phyloP scores from a whole-genome alignment of 2,888 invertebrate species.

The Platycnemis pennipes region DNA sequence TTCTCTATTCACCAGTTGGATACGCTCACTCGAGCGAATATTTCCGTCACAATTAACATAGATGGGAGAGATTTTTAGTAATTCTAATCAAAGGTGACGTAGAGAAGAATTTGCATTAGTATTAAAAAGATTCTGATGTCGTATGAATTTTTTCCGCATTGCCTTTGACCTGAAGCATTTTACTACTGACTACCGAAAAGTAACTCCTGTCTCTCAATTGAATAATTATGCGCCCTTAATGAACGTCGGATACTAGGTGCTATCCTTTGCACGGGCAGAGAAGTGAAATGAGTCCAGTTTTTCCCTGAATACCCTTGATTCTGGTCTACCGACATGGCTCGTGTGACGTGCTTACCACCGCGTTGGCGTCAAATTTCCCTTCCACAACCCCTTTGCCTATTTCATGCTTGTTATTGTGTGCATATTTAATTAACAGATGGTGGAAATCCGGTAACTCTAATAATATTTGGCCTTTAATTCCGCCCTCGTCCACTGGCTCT shows the following conservation, averaged over 20 bases:
- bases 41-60: no score
- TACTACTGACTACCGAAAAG: neutral
- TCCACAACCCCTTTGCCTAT: neutral
- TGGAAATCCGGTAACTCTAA: neutral
- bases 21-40: no score
- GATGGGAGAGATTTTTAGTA: neutral
- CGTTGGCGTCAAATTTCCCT: neutral
- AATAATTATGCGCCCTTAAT: no score
- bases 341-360: neutral
- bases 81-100: neutral
- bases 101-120: neutral
- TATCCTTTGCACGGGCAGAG: neutral
- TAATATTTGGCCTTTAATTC: conserved; percentile 8
- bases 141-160: neutral
- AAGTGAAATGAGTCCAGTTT: neutral
- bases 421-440: conserved; percentile 13
- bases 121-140: neutral
- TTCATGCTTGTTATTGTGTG: neutral
- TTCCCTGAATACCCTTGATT: neutral
- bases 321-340: neutral
- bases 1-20: no score
- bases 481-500: neutral
- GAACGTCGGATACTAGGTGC: neutral
- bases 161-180: neutral
- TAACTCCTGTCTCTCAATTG: no score